phyloP scores from a whole-genome alignment of 1,140 invertebrate genomes.

The Aricia agestis region DNA sequence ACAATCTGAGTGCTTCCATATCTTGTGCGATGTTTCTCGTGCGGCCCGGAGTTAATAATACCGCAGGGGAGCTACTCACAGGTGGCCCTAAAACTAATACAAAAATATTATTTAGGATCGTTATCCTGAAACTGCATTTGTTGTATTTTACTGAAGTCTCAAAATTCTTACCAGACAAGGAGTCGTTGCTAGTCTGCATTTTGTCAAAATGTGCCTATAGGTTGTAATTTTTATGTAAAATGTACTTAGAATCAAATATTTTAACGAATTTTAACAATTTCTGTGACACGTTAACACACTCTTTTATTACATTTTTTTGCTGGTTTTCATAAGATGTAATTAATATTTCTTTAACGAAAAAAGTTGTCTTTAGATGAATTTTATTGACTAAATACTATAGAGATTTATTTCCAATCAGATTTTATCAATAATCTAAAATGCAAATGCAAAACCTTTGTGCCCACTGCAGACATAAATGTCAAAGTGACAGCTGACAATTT shows the following conservation, averaged over 20 bases:
- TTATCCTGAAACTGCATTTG: background rate
- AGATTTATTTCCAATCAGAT: background rate
- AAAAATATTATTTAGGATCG: slow-evolving; percentile 23
- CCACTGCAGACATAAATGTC: background rate
- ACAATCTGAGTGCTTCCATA: slow-evolving; percentile 87
- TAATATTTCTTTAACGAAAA: background rate
- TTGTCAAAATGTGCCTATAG: slow-evolving; percentile 23
- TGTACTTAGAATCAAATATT: background rate
- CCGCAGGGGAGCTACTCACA: slow-evolving; percentile 74
- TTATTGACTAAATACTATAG: background rate
- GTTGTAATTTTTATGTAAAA: background rate
- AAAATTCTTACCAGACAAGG: slow-evolving; percentile 50
- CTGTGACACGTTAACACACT: background rate
- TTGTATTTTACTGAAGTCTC: slow-evolving; percentile 4
- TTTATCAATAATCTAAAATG: slow-evolving; percentile 8
- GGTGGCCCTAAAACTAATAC: slow-evolving; percentile 44
- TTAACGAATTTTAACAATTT: background rate
- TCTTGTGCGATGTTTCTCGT: slow-evolving; percentile 88
- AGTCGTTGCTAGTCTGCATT: slow-evolving; percentile 66
- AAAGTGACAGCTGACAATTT: background rate
- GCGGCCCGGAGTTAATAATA: slow-evolving; percentile 83
- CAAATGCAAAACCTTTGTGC: background rate
- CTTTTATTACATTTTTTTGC: background rate
- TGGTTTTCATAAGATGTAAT: background rate
- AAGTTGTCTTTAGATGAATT: background rate